Conservation (phyloP, 2,888 invertebrate species). For the Sinhomidia bicolor region DNA sequence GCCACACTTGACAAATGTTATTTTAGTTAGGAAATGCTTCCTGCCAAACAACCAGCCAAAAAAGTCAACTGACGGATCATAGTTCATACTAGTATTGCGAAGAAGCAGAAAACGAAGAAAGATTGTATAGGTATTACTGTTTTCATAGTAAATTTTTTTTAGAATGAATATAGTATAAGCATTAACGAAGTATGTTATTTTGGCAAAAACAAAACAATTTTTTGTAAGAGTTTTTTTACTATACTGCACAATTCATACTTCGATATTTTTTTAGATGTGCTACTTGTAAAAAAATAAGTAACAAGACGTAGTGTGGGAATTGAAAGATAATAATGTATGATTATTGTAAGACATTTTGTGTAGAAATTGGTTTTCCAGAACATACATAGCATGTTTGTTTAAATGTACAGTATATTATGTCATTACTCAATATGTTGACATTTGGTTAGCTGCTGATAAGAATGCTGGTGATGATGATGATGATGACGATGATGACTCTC, state of each 20-base stretch:
- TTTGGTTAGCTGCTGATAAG: conserved; percentile 13
- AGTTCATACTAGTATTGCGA: conserved; percentile 37
- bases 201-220: conserved; percentile 35
- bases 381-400: no score
- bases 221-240: no score
- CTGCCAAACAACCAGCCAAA: conserved; percentile 4
- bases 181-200: conserved; percentile 59
- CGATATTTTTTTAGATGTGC: not conserved
- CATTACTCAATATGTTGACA: conserved; percentile 22
- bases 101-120: not conserved
- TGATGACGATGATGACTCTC: no score
- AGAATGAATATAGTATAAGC: not conserved
- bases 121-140: no score
- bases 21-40: conserved; percentile 35
- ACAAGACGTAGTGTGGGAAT: not conserved
- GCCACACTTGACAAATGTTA: conserved; percentile 74
- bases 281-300: not conserved
- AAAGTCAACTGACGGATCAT: conserved; percentile 46
- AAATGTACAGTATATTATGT: not conserved
- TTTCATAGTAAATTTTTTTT: no score
- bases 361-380: conserved; percentile 12
- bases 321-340: not conserved
- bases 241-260: no score
- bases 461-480: no score
- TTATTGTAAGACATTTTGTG: not conserved